phyloP scores from a whole-genome alignment of 2,888 invertebrate species.

The Dichetophora obliterata region DNA sequence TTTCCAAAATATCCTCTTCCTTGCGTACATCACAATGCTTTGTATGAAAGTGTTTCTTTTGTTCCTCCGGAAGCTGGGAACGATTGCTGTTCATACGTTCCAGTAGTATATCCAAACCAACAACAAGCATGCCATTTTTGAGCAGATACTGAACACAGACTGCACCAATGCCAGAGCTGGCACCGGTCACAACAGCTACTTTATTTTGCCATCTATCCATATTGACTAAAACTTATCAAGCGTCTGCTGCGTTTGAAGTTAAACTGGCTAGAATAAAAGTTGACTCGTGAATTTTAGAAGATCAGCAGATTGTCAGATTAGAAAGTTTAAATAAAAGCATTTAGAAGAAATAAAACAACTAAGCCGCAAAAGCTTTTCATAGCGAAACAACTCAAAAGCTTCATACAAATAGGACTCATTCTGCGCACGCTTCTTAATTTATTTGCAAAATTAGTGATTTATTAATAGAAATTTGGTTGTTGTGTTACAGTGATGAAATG shows the following conservation, averaged over 20 bases:
- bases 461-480: too few relatives aligned
- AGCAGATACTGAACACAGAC: constrained; percentile 66
- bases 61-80: constrained; percentile 49
- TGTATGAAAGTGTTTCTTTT: constrained; percentile 62
- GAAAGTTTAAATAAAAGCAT: too few relatives aligned
- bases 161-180: constrained; percentile 73
- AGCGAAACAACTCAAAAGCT: too few relatives aligned
- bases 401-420: too few relatives aligned
- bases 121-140: constrained; percentile 70
- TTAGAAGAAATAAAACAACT: too few relatives aligned
- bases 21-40: constrained; percentile 71
- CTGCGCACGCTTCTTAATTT: too few relatives aligned
- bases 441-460: too few relatives aligned
- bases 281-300: too few relatives aligned
- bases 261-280: too few relatives aligned
- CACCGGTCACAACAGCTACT: constrained; percentile 74
- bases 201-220: constrained; percentile 73
- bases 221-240: neutral
- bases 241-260: neutral
- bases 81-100: constrained; percentile 65
- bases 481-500: too few relatives aligned
- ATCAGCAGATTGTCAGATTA: too few relatives aligned
- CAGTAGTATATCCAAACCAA: constrained; percentile 71
- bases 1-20: constrained; percentile 71
- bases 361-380: too few relatives aligned